A percentile compares a stretch with the other conserved stretches of the same genome.
phyloP scores from a whole-genome alignment of 2,888 invertebrate species.

The Uloborus plumipes region DNA sequence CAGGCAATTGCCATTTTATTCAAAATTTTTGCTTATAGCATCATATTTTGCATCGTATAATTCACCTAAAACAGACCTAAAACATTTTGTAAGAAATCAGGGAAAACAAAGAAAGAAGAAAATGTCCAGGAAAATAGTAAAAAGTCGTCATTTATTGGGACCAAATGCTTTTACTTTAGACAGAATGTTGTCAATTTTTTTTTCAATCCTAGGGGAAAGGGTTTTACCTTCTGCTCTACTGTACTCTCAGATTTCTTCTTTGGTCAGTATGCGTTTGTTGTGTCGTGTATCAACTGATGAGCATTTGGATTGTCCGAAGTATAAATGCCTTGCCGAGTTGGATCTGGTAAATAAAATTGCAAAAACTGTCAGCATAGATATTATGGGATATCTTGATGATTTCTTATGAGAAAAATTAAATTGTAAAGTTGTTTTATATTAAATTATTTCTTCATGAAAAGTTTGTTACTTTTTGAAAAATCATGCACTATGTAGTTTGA shows the following conservation, averaged over 20 bases:
- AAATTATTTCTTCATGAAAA: no score
- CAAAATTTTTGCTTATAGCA: conserved; percentile 89
- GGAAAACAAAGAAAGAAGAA: conserved; percentile 81
- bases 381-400: conserved; percentile 58
- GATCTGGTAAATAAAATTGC: conserved; percentile 44
- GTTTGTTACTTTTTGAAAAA: no score
- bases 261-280: conserved; percentile 33
- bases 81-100: conserved; percentile 69
- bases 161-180: conserved; percentile 87
- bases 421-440: no score
- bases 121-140: conserved; percentile 73
- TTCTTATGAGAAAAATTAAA: conserved; percentile 17
- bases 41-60: conserved; percentile 94
- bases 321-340: conserved; percentile 45
- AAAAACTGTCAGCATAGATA: conserved; percentile 48
- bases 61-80: conserved; percentile 87
- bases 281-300: conserved; percentile 42
- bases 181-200: conserved; percentile 88
- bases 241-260: conserved; percentile 44
- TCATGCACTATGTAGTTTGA: no score
- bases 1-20: conserved; percentile 82
- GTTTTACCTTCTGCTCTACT: conserved; percentile 43
- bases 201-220: conserved; percentile 79
- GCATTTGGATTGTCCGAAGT: conserved; percentile 48
- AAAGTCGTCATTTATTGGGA: conserved; percentile 76